These are phyloP conservation scores for Enteromius paludinosus DNA, from an alignment of 2,797 vertebrate species.

Conservation along the genomic window DNA sequence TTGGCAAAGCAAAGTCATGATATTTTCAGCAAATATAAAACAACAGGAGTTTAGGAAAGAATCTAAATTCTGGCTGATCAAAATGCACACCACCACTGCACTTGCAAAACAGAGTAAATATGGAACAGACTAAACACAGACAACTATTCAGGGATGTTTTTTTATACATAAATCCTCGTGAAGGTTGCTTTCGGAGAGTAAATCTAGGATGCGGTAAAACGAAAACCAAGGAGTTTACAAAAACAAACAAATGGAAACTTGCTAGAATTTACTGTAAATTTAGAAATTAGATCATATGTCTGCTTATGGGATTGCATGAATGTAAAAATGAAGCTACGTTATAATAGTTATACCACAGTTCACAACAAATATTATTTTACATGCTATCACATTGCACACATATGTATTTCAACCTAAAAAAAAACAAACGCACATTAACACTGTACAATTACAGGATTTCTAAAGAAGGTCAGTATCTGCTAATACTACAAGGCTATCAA, in stretches of 20 bases:
- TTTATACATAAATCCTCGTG: conserved; percentile 55
- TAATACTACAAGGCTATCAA: background rate
- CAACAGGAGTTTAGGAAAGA: background rate
- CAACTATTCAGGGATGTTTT: conserved; percentile 41
- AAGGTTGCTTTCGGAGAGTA: conserved; percentile 53
- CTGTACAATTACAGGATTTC: background rate
- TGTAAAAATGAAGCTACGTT: background rate
- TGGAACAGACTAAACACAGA: conserved; percentile 49
- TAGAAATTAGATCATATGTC: background rate
- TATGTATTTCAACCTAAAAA: background rate
- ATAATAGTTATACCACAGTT: background rate
- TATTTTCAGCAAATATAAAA: conserved; percentile 28
- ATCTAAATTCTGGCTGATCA: conserved; percentile 36
- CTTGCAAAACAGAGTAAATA: conserved; percentile 45
- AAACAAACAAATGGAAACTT: background rate
- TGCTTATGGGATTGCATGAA: background rate
- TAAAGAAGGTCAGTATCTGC: background rate
- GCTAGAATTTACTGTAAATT: background rate
- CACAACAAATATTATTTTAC: background rate
- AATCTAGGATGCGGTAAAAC: conserved; percentile 42
- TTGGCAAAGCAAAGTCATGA: conserved; percentile 15
- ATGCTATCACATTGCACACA: background rate
- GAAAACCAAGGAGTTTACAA: background rate
- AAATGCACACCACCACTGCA: conserved; percentile 20
- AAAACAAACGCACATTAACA: background rate